These are phyloP conservation scores for Chloebia gouldiae DNA, from an alignment of 2,113 vertebrate species.

Conservation along the genomic window DNA sequence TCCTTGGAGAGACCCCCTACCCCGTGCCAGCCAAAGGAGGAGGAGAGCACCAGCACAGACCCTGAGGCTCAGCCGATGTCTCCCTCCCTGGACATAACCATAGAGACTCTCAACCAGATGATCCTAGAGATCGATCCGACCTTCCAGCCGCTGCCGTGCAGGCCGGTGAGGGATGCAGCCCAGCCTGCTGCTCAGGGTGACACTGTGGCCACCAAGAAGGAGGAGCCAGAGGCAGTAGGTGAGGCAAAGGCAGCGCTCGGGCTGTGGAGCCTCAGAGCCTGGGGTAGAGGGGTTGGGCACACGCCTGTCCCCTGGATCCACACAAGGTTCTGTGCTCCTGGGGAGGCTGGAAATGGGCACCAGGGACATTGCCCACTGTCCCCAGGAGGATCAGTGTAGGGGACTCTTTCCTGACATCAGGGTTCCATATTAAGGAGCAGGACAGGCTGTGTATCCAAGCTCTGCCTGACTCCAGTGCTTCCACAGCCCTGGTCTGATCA, in stretches of 20 bases:
- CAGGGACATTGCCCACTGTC: fast-evolving
- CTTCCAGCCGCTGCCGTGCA: constrained; percentile 68
- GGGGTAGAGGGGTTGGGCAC: not conserved
- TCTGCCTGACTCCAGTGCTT: fast-evolving
- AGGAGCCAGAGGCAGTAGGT: constrained; percentile 33
- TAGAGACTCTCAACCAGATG: constrained; percentile 81
- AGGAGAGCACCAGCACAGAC: not conserved
- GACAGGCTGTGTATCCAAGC: not conserved
- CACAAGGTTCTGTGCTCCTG: not conserved
- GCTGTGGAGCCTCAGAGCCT: not conserved
- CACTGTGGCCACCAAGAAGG: not conserved
- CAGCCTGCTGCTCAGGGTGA: not conserved
- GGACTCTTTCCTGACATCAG: not conserved
- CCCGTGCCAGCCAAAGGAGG: fast-evolving
- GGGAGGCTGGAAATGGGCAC: not conserved
- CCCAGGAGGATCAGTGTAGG: fast-evolving
- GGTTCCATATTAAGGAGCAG: not conserved
- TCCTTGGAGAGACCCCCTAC: not conserved
- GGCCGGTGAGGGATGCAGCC: not conserved
- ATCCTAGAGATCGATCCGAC: constrained; percentile 85
- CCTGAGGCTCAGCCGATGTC: not conserved
- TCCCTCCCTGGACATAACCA: constrained; percentile 72
- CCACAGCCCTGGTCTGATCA: not conserved
- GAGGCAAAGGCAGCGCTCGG: not conserved
- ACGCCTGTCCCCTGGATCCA: no score